phyloP scores from a whole-genome alignment of 2,888 invertebrate species.

The Serripes groenlandicus region DNA sequence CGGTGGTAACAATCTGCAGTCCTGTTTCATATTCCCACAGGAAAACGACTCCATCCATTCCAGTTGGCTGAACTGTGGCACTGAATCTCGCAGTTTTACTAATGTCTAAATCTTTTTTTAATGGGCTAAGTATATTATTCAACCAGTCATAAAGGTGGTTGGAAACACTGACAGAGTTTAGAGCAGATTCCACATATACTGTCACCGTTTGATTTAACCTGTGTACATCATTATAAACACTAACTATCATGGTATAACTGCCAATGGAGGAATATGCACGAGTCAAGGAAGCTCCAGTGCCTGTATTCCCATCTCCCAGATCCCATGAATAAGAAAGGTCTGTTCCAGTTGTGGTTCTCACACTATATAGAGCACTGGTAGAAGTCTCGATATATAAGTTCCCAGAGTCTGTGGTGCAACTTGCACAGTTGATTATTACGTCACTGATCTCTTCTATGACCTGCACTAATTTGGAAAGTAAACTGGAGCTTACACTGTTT shows the following conservation, averaged over 20 bases:
- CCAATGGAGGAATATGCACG: conserved; percentile 51
- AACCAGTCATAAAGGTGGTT: conserved; percentile 17
- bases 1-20: background rate
- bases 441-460: conserved; percentile 66
- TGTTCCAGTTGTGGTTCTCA: conserved; percentile 58
- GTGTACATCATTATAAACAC: conserved; percentile 51
- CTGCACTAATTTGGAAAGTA: conserved; percentile 45
- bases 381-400: conserved; percentile 65
- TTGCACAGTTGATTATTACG: conserved; percentile 60
- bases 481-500: conserved; percentile 65
- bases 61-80: conserved; percentile 29
- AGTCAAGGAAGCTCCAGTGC: conserved; percentile 27
- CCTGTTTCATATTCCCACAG: conserved; percentile 43
- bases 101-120: conserved; percentile 27
- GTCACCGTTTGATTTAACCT: conserved; percentile 17
- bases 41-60: conserved; percentile 31
- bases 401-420: conserved; percentile 46
- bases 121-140: background rate
- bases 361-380: conserved; percentile 59
- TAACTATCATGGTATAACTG: conserved; percentile 61
- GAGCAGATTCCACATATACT: conserved; percentile 54
- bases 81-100: conserved; percentile 25
- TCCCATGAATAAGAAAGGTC: conserved; percentile 61
- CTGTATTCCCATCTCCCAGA: conserved; percentile 61
- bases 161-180: conserved; percentile 37